A percentile compares a stretch with the other conserved stretches of the same genome.
Conservation (phyloP, 2,113 vertebrate genomes). For the Helogale parvula region DNA sequence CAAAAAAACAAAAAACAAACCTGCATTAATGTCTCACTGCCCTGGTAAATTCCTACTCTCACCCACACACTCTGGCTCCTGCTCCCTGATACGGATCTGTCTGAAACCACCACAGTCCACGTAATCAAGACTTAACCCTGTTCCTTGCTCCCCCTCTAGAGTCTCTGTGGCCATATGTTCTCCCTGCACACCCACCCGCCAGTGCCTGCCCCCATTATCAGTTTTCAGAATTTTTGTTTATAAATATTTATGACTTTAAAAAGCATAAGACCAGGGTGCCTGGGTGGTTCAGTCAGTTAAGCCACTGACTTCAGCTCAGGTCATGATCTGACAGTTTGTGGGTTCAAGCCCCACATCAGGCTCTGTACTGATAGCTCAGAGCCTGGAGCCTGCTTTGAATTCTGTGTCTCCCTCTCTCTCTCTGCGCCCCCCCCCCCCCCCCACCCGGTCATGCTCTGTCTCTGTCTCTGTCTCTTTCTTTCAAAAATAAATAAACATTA, state of each 20-base stretch:
- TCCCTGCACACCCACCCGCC: background rate
- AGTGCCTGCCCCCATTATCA: background rate
- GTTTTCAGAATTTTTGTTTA: background rate
- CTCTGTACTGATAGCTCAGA: background rate
- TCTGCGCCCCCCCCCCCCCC: background rate
- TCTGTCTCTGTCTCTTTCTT: background rate
- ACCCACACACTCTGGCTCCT: background rate
- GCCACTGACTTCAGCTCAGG: background rate
- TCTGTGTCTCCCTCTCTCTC: background rate
- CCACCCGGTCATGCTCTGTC: fast-evolving
- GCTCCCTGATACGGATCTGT: background rate
- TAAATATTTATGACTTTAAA: background rate
- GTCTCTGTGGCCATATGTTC: background rate
- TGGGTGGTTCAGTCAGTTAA: background rate
- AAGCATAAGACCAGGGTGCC: background rate
- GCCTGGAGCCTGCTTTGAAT: background rate
- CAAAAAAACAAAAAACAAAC: background rate
- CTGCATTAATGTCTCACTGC: background rate
- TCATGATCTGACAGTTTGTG: background rate
- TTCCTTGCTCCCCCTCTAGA: no score
- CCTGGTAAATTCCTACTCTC: background rate
- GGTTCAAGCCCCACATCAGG: background rate
- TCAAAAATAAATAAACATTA: no score
- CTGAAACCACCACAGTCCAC: background rate
- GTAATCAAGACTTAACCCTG: fast-evolving